These are phyloP conservation scores for Spisula solida DNA, from an alignment of 2,888 invertebrate genomes.

Conservation along the genomic window DNA sequence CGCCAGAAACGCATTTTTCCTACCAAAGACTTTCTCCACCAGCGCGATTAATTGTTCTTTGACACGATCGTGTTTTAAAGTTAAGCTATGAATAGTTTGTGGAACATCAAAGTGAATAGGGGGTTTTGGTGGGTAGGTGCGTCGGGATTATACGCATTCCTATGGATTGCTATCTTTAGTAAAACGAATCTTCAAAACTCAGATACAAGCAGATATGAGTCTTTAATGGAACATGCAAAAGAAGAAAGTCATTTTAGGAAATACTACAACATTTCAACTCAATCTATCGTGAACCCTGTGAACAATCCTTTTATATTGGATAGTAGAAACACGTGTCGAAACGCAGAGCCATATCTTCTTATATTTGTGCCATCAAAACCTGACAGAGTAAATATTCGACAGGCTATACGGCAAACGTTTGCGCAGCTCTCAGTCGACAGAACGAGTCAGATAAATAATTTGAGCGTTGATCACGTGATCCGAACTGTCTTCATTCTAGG, in stretches of 20 bases:
- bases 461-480: not conserved
- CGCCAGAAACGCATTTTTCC: too few species aligned
- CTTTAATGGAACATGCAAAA: not conserved
- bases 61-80: too few species aligned
- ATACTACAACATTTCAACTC: not conserved
- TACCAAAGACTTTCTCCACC: too few species aligned
- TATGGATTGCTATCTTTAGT: not conserved
- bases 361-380: conserved; percentile 18
- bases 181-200: not conserved
- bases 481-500: conserved; percentile 7
- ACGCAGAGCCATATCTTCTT: not conserved
- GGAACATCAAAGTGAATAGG: not conserved
- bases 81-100: too few species aligned
- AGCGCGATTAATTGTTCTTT: too few species aligned
- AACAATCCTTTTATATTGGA: not conserved
- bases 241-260: not conserved
- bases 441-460: not conserved
- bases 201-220: not conserved
- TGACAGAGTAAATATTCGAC: not conserved
- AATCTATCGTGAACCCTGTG: not conserved
- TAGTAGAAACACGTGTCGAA: not conserved
- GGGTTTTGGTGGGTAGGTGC: not conserved
- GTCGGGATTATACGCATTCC: not conserved
- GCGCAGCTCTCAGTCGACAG: not conserved
- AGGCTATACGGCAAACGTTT: not conserved